phyloP scores from a whole-genome alignment of 2,797 vertebrate genomes.

The Sebastes nivosus region DNA sequence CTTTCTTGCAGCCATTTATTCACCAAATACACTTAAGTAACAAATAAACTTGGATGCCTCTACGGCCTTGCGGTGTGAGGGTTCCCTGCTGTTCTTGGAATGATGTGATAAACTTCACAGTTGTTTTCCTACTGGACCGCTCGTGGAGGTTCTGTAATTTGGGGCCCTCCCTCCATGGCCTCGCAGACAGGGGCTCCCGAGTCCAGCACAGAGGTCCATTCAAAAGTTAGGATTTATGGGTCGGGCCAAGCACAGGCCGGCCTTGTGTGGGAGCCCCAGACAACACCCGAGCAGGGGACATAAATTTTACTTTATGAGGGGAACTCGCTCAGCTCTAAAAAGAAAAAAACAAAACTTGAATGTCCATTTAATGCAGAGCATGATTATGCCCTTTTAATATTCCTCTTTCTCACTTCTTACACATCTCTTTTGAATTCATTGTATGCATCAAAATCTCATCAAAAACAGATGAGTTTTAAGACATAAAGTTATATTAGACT shows the following conservation, averaged over 20 bases:
- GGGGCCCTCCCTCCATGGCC: background rate
- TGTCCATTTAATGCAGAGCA: slow-evolving; percentile 30
- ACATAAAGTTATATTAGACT: background rate
- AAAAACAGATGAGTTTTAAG: background rate
- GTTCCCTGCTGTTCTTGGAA: slow-evolving; percentile 32
- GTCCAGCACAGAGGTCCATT: slow-evolving; percentile 74
- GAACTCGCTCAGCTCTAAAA: slow-evolving; percentile 32
- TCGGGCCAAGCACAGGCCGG: slow-evolving; percentile 60
- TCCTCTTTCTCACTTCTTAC: background rate
- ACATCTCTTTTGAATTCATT: background rate
- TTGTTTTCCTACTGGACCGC: slow-evolving; percentile 49
- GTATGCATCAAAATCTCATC: background rate
- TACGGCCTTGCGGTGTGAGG: background rate
- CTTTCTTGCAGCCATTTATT: slow-evolving; percentile 1
- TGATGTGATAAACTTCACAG: slow-evolving; percentile 36
- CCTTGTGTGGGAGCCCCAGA: slow-evolving; percentile 72
- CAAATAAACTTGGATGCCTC: slow-evolving; percentile 2
- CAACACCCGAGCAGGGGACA: slow-evolving; percentile 41
- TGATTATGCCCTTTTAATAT: background rate
- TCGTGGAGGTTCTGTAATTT: slow-evolving; percentile 35
- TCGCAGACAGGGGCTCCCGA: slow-evolving; percentile 3
- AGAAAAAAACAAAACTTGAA: background rate
- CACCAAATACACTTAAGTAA: slow-evolving; percentile 15
- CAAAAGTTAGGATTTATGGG: slow-evolving; percentile 69
- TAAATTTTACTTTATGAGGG: slow-evolving; percentile 78